phyloP scores from a whole-genome alignment of 2,113 vertebrate genomes.

The Carlito syrichta region DNA sequence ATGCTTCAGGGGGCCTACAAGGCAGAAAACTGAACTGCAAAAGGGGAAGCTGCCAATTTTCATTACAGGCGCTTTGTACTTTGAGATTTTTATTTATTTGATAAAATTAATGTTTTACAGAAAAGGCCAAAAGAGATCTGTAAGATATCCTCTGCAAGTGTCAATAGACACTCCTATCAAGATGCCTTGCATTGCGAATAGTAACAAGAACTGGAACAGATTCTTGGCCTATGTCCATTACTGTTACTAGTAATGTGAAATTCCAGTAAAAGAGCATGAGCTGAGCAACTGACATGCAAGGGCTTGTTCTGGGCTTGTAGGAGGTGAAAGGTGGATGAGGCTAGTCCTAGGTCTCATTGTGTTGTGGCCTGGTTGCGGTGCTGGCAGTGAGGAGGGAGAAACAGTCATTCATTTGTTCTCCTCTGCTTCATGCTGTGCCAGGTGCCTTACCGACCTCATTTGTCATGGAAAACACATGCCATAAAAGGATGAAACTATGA shows the following conservation, averaged over 20 bases:
- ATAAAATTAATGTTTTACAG: background rate
- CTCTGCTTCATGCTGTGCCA: background rate
- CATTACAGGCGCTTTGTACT: background rate
- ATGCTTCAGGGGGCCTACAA: background rate
- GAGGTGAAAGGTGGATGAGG: background rate
- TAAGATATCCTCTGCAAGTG: background rate
- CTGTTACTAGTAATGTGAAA: background rate
- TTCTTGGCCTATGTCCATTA: background rate
- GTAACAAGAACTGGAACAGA: background rate
- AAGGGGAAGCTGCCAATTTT: background rate
- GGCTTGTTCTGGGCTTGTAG: background rate
- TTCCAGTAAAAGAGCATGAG: background rate
- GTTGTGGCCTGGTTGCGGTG: background rate
- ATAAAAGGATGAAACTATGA: background rate
- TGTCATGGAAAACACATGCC: background rate
- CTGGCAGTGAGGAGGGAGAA: background rate
- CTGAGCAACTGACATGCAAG: background rate
- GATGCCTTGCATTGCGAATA: background rate
- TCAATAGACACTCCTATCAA: no score
- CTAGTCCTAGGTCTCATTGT: background rate
- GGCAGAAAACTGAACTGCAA: background rate
- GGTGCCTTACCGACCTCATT: background rate
- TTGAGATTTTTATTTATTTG: background rate
- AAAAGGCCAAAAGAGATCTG: background rate
- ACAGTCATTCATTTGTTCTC: background rate